Base-by-base conservation (phyloP, 2,113 vertebrate genomes). In the Semnornis frantzii region DNA sequence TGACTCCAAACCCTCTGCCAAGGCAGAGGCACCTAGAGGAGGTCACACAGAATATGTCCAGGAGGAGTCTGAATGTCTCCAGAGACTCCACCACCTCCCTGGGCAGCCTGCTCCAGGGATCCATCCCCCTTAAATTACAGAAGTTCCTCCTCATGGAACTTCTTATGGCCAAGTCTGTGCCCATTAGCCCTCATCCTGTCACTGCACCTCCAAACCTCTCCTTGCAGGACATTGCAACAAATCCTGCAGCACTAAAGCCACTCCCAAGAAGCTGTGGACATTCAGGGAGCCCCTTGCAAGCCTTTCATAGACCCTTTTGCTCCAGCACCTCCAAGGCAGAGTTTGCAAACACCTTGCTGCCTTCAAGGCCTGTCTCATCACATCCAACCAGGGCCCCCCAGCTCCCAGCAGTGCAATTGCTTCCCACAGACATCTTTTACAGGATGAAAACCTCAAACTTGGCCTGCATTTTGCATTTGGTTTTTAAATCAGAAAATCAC, bases 401-500 rank as follows among this genome's bases (percentile, higher is more conserved):
- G 83, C 83, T 69, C 87, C 79, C 10, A 71, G 65, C 60, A 46
- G 15, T 1, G 5, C 55, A 23, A 24, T 16, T 93, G 63, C 92
- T 89, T 89, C 89, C 92, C 94, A 70, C 10, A 10, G 0, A 34
- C 76, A 78, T 73, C 89, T 83, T n/a, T 48, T 16, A 19, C 37
- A 57, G 57, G 63, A 84, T 75, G 37, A 86, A 86, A 93, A 66
- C 89, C 77, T 70, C 83, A 90, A 74, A 68, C 57, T 81, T 90
- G 89, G 93, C 77, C 91, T 33, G 39, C 21, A 2, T 28, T 59
- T 71, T 73, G 46, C 89, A 87, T 90, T 93, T 88, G 94, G 54
- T 92, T 94, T 96, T 95, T 65, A 96, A 90, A 96, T 95, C 91
- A 94, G 21, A 9, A 6, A 88, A 90, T 73, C 48, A 25, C 66